These are phyloP conservation scores for Plutomurus gul DNA, from an alignment of 1,140 invertebrate genomes.

Conservation along the genomic window DNA sequence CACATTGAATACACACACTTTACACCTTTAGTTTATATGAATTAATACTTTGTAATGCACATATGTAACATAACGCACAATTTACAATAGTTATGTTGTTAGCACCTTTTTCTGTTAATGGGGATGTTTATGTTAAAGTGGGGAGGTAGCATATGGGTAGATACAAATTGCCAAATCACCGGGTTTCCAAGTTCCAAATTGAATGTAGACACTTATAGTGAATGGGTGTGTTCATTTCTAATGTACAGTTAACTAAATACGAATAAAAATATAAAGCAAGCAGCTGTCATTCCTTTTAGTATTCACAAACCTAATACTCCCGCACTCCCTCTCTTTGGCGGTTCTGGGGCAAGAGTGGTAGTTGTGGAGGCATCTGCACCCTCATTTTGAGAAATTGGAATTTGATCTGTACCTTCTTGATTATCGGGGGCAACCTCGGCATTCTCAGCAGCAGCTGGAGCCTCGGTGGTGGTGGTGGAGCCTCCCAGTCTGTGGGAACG, in stretches of 20 bases:
- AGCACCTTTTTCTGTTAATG: too few species aligned
- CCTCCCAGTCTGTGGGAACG: constrained; percentile 19
- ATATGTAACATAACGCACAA: too few species aligned
- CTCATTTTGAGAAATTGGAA: constrained; percentile 20
- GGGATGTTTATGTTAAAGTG: too few species aligned
- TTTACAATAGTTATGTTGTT: too few species aligned
- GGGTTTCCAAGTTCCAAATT: neutral
- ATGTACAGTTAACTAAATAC: neutral
- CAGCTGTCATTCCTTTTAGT: neutral
- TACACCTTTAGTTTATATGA: too few species aligned
- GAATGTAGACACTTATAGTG: neutral
- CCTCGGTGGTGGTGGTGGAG: constrained; percentile 44
- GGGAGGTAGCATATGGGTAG: too few species aligned
- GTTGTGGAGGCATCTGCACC: constrained; percentile 12
- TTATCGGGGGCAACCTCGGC: constrained; percentile 18
- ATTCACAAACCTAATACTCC: constrained; percentile 44
- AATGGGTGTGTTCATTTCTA: neutral
- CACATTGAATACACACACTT: too few species aligned
- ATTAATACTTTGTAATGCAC: too few species aligned
- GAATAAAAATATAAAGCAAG: neutral
- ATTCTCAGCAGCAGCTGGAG: constrained; percentile 9
- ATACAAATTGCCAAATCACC: neutral
- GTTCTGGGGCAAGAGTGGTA: neutral
- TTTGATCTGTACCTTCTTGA: constrained; percentile 40
- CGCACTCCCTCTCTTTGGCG: constrained; percentile 44